Percentiles rank a stretch among this genome's conserved stretches.
Conservation (phyloP, 2,113 vertebrate species). For the Psilopsiagon aymara region DNA sequence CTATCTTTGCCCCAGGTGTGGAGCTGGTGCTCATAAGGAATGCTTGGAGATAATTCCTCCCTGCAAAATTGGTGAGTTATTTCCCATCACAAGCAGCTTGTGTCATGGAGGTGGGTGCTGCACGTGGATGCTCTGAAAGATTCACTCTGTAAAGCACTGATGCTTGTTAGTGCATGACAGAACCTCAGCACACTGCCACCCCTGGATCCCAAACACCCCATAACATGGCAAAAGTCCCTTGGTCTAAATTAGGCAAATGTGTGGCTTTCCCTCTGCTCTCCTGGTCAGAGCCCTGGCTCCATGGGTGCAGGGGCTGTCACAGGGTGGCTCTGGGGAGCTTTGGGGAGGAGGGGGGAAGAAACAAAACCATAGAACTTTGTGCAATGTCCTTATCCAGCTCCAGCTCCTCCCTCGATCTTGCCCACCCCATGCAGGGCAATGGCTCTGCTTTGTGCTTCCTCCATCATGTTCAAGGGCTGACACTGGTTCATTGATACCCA, state of each 20-base stretch:
- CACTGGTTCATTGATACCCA: neutral
- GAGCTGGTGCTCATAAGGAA: slow-evolving; percentile 94
- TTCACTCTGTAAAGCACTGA: rapidly evolving
- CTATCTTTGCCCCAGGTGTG: slow-evolving; percentile 92
- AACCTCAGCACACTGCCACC: neutral
- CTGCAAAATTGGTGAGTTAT: slow-evolving; percentile 92
- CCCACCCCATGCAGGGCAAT: rapidly evolving
- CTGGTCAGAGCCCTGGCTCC: neutral
- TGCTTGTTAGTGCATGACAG: neutral
- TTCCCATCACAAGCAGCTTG: neutral
- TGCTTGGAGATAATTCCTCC: slow-evolving; percentile 94
- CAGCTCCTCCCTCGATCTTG: neutral
- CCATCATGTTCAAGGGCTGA: neutral
- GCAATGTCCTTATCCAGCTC: neutral
- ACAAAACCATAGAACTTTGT: neutral
- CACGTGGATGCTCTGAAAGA: neutral
- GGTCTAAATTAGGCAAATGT: neutral
- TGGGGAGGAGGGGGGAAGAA: neutral
- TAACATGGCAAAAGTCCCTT: rapidly evolving
- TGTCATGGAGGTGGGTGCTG: neutral
- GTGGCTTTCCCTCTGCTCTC: neutral
- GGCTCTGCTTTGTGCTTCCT: neutral
- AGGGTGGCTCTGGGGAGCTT: neutral
- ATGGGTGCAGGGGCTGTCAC: neutral
- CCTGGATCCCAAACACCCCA: neutral